A percentile compares a stretch with the other conserved stretches of the same genome.
Evolutionary conservation across 2,113 vertebrate species (phyloP).

Genomic region (Myiopsitta monachus): DNA sequence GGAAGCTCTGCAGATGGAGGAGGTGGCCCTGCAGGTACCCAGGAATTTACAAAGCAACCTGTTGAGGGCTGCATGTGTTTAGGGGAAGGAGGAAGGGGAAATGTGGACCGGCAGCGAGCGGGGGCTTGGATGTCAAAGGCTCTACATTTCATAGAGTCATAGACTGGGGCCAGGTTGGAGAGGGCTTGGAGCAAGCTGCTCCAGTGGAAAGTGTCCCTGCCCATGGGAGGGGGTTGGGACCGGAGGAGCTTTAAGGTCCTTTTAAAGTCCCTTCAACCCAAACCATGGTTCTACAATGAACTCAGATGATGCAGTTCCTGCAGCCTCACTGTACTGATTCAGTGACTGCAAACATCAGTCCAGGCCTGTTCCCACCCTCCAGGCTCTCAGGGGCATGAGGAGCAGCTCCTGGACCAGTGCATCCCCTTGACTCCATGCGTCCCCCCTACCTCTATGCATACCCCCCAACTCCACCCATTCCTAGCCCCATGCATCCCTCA

Average conservation of each 20-base stretch:
- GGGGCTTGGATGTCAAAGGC: background rate
- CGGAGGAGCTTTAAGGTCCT: background rate
- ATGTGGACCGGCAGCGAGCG: fast-evolving
- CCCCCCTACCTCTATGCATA: fast-evolving
- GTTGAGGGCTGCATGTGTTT: background rate
- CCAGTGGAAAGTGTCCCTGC: background rate
- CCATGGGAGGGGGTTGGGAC: no score
- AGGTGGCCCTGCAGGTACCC: background rate
- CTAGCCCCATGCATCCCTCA: no score
- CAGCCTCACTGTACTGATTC: background rate
- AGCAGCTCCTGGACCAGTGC: background rate
- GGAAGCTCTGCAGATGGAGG: background rate
- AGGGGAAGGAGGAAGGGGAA: background rate
- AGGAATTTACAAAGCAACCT: background rate
- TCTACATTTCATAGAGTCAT: background rate
- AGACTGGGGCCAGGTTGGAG: background rate
- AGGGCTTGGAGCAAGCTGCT: background rate
- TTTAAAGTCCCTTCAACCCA: background rate
- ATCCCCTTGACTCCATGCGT: background rate
- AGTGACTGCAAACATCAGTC: background rate
- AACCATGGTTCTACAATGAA: background rate
- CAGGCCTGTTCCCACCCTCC: background rate
- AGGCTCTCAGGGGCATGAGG: background rate
- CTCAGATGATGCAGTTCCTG: background rate
- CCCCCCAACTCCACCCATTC: no score